A percentile compares a stretch with the other conserved stretches of the same genome.
Conservation (phyloP, 2,888 invertebrate genomes). For the Electrophaes corylata region DNA sequence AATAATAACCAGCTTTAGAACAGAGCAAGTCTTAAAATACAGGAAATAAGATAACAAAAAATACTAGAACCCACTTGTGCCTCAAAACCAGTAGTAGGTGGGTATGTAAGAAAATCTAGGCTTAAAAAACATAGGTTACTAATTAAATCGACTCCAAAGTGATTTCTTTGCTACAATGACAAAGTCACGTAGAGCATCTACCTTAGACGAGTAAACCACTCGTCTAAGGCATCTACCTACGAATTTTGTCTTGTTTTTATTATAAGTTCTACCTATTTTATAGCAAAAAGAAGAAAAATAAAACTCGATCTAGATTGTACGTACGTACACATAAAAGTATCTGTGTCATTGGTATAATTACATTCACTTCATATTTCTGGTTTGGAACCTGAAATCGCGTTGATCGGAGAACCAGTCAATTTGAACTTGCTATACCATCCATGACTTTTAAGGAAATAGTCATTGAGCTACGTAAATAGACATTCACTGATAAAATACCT, state of each 20-base stretch:
- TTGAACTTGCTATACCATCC: not conserved
- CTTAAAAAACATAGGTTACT: not conserved
- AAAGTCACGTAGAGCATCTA: not conserved
- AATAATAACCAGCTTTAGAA: too few species aligned
- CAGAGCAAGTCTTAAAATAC: too few species aligned
- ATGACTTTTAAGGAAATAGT: not conserved
- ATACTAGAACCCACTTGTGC: too few species aligned
- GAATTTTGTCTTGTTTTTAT: not conserved
- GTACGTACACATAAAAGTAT: not conserved
- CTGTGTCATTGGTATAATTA: not conserved
- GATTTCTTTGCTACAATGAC: not conserved
- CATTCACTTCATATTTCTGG: slow-evolving; percentile 1
- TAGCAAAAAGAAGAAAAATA: not conserved
- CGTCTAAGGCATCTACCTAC: not conserved
- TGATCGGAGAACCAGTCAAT: not conserved
- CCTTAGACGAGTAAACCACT: too few species aligned
- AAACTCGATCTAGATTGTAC: not conserved
- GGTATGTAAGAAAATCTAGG: not conserved
- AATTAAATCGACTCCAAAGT: not conserved
- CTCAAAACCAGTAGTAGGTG: too few species aligned
- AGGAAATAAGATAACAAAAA: too few species aligned
- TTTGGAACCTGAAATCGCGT: slow-evolving; percentile 1
- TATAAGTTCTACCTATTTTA: not conserved
- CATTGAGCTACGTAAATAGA: not conserved
- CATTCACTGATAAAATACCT: not conserved